phyloP scores from a whole-genome alignment of 2,113 vertebrate species.

The Turnix velox region DNA sequence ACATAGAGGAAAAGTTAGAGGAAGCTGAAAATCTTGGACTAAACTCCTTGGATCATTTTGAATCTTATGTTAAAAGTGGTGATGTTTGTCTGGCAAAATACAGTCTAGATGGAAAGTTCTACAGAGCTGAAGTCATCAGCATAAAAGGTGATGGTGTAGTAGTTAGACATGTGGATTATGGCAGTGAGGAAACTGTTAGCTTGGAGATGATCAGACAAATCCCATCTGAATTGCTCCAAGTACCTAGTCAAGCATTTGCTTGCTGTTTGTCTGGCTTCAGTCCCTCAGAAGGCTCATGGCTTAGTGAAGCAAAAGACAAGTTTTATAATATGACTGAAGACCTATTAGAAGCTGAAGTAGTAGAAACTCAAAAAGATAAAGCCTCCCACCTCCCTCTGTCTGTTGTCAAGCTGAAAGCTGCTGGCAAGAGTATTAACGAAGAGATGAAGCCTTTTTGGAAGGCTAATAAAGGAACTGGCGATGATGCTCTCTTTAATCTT shows the following conservation, averaged over 20 bases:
- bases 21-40: conserved; percentile 46
- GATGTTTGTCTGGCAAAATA: conserved; percentile 79
- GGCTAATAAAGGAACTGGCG: neutral
- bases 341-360: conserved; percentile 77
- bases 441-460: conserved; percentile 78
- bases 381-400: conserved; percentile 51
- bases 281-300: conserved; percentile 74
- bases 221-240: conserved; percentile 64
- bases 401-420: conserved; percentile 74
- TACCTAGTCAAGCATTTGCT: conserved; percentile 82
- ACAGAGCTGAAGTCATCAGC: conserved; percentile 78
- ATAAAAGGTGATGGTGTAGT: conserved; percentile 50
- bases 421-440: conserved; percentile 76
- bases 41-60: neutral
- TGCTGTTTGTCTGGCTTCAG: conserved; percentile 85
- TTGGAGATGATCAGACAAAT: conserved; percentile 70
- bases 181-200: conserved; percentile 74
- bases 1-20: conserved; percentile 72
- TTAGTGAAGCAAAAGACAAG: conserved; percentile 70
- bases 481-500: neutral
- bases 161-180: conserved; percentile 86
- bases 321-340: conserved; percentile 73
- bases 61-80: conserved; percentile 58
- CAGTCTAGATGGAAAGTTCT: conserved; percentile 78
- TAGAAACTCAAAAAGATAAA: conserved; percentile 45